phyloP scores from a whole-genome alignment of 1,140 invertebrate genomes.

The Bombus ignitus region DNA sequence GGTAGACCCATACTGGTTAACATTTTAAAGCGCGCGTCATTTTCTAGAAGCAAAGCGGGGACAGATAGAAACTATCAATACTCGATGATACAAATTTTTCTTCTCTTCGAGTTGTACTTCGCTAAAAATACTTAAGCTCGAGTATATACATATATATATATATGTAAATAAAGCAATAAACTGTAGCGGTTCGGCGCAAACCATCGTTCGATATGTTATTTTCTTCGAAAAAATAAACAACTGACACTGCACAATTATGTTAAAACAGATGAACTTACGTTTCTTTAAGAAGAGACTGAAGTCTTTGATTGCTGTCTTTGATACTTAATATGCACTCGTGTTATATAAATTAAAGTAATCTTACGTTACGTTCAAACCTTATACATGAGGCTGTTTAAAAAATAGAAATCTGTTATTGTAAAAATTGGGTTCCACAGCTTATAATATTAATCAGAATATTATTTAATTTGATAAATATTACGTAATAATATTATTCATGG shows the following conservation, averaged over 20 bases:
- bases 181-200: conserved; percentile 12
- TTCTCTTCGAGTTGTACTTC: neutral
- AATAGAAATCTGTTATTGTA: neutral
- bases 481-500: neutral
- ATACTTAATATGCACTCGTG: neutral
- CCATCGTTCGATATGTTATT: neutral
- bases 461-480: neutral
- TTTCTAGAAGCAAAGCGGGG: conserved; percentile 40
- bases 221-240: neutral
- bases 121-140: conserved; percentile 9
- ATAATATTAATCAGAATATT: neutral
- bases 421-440: neutral
- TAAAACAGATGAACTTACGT: neutral
- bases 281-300: neutral
- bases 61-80: conserved; percentile 7
- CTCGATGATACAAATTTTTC: neutral
- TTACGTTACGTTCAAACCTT: neutral
- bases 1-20: conserved; percentile 26
- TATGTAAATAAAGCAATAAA: conserved; percentile 6
- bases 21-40: conserved; percentile 23
- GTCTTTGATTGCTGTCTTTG: neutral
- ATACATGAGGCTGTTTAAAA: neutral
- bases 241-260: neutral
- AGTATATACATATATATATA: conserved; percentile 1
- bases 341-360: neutral